Base-by-base conservation (phyloP, 2,113 vertebrate genomes). In the Neolamprologus kungweensis region DNA sequence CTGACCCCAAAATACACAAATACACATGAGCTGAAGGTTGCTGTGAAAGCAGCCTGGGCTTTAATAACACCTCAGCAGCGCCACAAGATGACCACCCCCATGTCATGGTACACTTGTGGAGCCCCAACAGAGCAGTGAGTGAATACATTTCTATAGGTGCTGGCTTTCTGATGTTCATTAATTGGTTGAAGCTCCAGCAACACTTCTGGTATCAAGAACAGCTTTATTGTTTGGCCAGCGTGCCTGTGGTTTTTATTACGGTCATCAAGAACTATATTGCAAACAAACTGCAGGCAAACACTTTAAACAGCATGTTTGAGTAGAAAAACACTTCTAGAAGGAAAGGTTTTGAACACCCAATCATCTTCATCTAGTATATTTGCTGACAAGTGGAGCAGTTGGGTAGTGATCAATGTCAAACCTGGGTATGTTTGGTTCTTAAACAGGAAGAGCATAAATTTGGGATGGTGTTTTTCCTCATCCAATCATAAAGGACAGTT, bases 221-320 rank as follows among this genome's bases (percentile, higher is more conserved):
- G 11, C 1, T 40, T 68, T 40, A 21, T 21, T 68, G 35, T 4
- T 21, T 40, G 19, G 31, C 58, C 58, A 63, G 31, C 9, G 1
- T 35, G 11, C 63, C n/a, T 40, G 63, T 40, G 63, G 63, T 40
- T 13, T 40, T 68, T 37, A 68, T 40, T 37, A 23, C 7, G 7
- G 63, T 40, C n/a, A 23, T 40, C n/a, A 40, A 68, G 35, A 68
- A 68, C 7, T 68, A 40, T 40, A 68, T 40, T 5, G 35, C 63
- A 68, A 40, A 68, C 35, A 68, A 40, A 68, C n/a, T 40, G 63
- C 63, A 40, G 63, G 3, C 35, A 68, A 68, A 40, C 35, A 40
- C 35, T 68, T 68, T 68, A 21, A 68, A 21, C 31, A 40, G 35
- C 63, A 68, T 68, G 35, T 4, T 65, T 65, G 60, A 65, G 60